Conservation (phyloP, 2,797 vertebrate species). For the Melanotaenia maccullochi region DNA sequence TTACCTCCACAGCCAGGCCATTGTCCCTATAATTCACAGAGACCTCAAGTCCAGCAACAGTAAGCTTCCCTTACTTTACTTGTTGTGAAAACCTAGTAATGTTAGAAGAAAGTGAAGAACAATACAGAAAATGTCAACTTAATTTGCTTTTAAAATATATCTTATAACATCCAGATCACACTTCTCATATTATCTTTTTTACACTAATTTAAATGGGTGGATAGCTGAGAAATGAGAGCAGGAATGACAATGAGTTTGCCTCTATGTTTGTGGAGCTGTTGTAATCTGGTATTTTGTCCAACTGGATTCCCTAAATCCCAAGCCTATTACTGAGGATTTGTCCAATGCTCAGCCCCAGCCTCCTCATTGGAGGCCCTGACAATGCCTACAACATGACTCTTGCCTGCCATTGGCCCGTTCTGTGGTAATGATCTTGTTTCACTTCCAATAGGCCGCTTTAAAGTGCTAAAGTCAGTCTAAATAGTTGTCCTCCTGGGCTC, state of each 20-base stretch:
- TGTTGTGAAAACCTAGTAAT: not conserved
- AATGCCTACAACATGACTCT: slow-evolving; percentile 15
- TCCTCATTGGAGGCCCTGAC: slow-evolving; percentile 62
- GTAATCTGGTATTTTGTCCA: slow-evolving; percentile 74
- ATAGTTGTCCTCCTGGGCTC: slow-evolving; percentile 52
- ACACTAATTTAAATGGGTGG: not conserved
- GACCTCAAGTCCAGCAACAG: slow-evolving; percentile 99
- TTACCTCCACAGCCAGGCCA: slow-evolving; percentile 94
- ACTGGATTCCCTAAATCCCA: slow-evolving; percentile 80
- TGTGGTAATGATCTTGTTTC: slow-evolving; percentile 51
- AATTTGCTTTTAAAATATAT: slow-evolving; percentile 6
- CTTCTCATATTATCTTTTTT: not conserved
- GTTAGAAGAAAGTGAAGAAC: not conserved
- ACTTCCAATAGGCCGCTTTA: slow-evolving; percentile 55
- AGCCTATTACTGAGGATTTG: slow-evolving; percentile 84
- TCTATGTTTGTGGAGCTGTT: slow-evolving; percentile 62
- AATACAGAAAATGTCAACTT: not conserved
- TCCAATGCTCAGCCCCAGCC: slow-evolving; percentile 54
- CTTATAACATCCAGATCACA: not conserved
- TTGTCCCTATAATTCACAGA: slow-evolving; percentile 95
- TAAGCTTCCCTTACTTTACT: slow-evolving; percentile 78
- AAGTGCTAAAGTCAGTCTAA: slow-evolving; percentile 57
- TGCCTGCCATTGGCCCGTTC: slow-evolving; percentile 60
- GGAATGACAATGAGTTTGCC: slow-evolving; percentile 50
- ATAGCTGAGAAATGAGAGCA: slow-evolving; percentile 23